Percentiles rank a stretch among this genome's conserved stretches.
Conservation (phyloP, 2,113 vertebrate genomes). For the Micromys minutus region DNA sequence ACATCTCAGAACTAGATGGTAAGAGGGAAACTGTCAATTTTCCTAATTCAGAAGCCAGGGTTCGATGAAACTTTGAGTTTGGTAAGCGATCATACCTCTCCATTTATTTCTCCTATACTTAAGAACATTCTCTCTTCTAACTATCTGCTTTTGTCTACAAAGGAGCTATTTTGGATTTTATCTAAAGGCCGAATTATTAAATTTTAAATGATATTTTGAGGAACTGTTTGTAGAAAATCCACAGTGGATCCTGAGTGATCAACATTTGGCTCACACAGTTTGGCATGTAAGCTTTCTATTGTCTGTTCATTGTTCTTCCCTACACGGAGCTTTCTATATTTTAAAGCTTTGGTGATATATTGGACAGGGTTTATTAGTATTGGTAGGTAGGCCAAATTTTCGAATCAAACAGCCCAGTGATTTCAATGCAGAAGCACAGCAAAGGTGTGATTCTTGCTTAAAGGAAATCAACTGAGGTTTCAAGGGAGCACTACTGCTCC, state of each 20-base stretch:
- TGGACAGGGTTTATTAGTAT: background rate
- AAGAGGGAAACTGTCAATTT: background rate
- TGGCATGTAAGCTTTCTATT: background rate
- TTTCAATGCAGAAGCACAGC: background rate
- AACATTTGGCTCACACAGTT: background rate
- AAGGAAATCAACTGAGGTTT: background rate
- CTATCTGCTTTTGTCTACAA: conserved; percentile 9
- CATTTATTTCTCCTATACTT: background rate
- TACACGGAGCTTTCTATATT: background rate
- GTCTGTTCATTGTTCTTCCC: background rate
- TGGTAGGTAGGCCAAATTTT: background rate
- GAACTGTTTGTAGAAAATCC: background rate
- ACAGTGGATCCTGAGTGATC: background rate
- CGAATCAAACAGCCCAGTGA: background rate
- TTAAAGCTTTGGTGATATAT: background rate
- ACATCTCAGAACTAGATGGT: background rate
- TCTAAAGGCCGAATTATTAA: background rate
- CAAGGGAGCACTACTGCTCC: too few relatives aligned
- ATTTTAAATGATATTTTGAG: background rate
- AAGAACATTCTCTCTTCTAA: background rate
- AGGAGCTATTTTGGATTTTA: background rate
- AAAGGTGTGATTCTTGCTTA: background rate
- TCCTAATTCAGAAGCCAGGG: background rate
- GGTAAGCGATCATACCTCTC: background rate
- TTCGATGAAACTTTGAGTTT: background rate